Evolutionary conservation across 2,113 vertebrate genomes (phyloP).

Genomic region (Hemibagrus wyckioides): DNA sequence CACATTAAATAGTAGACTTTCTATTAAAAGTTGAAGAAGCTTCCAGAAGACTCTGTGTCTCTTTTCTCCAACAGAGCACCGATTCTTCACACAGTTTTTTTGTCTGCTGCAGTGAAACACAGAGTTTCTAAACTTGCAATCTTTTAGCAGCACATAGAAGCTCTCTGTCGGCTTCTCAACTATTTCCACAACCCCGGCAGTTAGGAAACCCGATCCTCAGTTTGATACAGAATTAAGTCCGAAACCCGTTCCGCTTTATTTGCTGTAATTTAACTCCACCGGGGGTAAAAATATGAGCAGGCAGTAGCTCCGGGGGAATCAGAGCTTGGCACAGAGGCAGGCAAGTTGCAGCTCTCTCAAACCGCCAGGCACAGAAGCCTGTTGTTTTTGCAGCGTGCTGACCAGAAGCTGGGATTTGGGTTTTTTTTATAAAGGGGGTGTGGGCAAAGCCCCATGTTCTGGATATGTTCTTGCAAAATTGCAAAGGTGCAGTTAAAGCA

Average conservation of each 20-base stretch:
- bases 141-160: slow-evolving; percentile 18
- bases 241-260: slow-evolving; percentile 86
- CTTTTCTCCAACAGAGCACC: background rate
- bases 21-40: background rate
- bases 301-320: slow-evolving; percentile 77
- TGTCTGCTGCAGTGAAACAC: background rate
- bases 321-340: slow-evolving; percentile 60
- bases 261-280: slow-evolving; percentile 94
- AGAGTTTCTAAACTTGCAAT: background rate
- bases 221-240: slow-evolving; percentile 82
- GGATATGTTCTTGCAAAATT: slow-evolving; percentile 70
- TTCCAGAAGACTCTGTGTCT: background rate
- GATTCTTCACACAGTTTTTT: background rate
- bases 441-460: slow-evolving; percentile 41
- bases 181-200: slow-evolving; percentile 62
- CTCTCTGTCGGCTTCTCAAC: slow-evolving; percentile 49
- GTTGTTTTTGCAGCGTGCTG: slow-evolving; percentile 54
- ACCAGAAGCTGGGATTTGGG: slow-evolving; percentile 34
- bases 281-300: slow-evolving; percentile 92
- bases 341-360: slow-evolving; percentile 64
- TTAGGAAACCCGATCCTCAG: slow-evolving; percentile 76
- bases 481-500: slow-evolving; percentile 65
- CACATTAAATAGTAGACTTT: background rate
- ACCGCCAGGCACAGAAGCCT: slow-evolving; percentile 66
- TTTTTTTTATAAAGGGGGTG: slow-evolving; percentile 6